Conservation (phyloP, 37 sponge, comb jelly and placozoan species). For the Ephydatia muelleri region DNA sequence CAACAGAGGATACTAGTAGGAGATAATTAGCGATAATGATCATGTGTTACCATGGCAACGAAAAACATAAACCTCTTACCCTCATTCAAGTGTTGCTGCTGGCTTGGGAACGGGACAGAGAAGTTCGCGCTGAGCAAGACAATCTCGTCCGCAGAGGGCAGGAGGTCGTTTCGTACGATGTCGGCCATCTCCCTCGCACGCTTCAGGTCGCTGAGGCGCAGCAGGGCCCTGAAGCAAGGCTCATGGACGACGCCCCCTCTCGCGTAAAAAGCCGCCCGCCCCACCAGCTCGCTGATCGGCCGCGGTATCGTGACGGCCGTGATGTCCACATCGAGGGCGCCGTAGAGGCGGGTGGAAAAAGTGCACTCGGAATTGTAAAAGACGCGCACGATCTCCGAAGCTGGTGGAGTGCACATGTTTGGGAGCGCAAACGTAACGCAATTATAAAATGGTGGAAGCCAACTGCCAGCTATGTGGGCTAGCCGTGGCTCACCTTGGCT, state of each 20-base stretch:
- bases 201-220: constrained; percentile 53
- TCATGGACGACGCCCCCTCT: constrained; percentile 44
- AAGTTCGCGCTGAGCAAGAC: constrained; percentile 51
- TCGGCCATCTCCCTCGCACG: constrained; percentile 31
- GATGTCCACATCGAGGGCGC: constrained; percentile 77
- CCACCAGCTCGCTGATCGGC: constrained; percentile 52
- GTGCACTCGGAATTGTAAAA: constrained; percentile 81
- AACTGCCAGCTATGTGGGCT: background rate
- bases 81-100: background rate
- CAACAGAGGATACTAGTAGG: no score
- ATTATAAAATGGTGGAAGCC: background rate
- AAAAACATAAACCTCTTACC: background rate
- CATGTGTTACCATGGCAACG: background rate
- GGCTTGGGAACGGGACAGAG: constrained; percentile 16
- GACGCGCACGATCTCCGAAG: constrained; percentile 40
- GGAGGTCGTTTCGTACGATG: constrained; percentile 25
- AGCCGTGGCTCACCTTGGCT: background rate
- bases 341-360: constrained; percentile 85
- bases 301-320: constrained; percentile 57
- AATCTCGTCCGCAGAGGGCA: constrained; percentile 59
- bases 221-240: constrained; percentile 65
- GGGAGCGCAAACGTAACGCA: background rate
- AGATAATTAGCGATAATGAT: no score
- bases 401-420: background rate
- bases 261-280: constrained; percentile 68